Base-by-base conservation (phyloP, 2,797 vertebrate genomes). In the Taenioides sp. region DNA sequence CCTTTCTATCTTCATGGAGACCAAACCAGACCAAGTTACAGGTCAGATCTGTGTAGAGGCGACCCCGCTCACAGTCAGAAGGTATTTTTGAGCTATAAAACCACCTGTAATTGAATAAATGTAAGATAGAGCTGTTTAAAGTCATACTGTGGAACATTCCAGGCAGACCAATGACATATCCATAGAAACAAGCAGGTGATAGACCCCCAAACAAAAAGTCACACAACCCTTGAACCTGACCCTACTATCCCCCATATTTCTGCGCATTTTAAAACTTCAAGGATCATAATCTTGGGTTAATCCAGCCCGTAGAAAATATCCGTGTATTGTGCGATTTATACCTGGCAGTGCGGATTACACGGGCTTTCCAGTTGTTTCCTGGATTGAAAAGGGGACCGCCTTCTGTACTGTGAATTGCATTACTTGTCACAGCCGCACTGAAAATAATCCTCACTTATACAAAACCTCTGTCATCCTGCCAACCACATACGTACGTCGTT, bases 401-500 rank as follows among this genome's bases (percentile, higher is more conserved):
- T 65, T 52, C 7, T 5, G 76, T 64, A 31, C 40, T 73, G 14
- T 25, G 47, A 40, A 64, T 80, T 67, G 43, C 69, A 70, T 74
- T 25, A 73, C 37, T 62, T 66, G 27, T 31, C 68, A 50, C 59
- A 27, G 7, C 17, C 9, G 43, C 58, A 31, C 58, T 64, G 31
- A 49, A 70, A 79, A 77, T 64, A 67, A 69, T 54, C 58, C 27
- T 69, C 40, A 27, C 78, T 78, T 72, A 23, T 49, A 50, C 65
- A 82, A 71, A 34, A 54, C 72, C 58, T 79, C 37, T 69, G 65
- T 49, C 27, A 52, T 58, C 52, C 58, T 72, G 50, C 11, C 16
- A 20, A 70, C 16, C 27, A 54, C 65, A 11, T 17, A 20, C 7
- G 9, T 27, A 17, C 22, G 2, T 57, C 23, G 9, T 57, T 55